phyloP scores from a whole-genome alignment of 2,888 invertebrate species.

The Tetragnatha montana region DNA sequence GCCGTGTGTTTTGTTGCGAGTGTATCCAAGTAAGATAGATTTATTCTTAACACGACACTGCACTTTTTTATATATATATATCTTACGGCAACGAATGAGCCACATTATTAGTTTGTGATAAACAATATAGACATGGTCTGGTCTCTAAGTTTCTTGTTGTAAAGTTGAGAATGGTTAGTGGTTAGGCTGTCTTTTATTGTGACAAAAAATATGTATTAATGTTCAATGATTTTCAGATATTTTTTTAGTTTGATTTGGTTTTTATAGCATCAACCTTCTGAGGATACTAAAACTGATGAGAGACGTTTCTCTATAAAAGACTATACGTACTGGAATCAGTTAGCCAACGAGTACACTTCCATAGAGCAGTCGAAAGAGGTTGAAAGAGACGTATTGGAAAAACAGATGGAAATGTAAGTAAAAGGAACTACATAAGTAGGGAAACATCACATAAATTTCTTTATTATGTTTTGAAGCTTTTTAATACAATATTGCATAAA shows the following conservation, averaged over 20 bases:
- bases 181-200: not conserved
- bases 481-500: no score
- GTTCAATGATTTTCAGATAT: not conserved
- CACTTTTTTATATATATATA: not conserved
- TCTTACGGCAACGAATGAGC: not conserved
- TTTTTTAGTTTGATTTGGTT: not conserved
- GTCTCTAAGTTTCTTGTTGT: no score
- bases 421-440: not conserved
- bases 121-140: no score
- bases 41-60: not conserved
- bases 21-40: conserved; percentile 37
- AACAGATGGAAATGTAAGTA: conserved; percentile 71
- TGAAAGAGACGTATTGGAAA: conserved; percentile 63
- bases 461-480: no score
- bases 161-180: no score
- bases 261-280: not conserved
- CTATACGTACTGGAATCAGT: conserved; percentile 72
- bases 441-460: no score
- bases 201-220: not conserved
- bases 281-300: not conserved
- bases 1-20: conserved; percentile 30
- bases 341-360: conserved; percentile 71
- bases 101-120: no score
- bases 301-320: conserved; percentile 66
- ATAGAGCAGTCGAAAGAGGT: conserved; percentile 60